Base-by-base conservation (phyloP, 2,797 vertebrate genomes). In the Chloroceryle amazona region DNA sequence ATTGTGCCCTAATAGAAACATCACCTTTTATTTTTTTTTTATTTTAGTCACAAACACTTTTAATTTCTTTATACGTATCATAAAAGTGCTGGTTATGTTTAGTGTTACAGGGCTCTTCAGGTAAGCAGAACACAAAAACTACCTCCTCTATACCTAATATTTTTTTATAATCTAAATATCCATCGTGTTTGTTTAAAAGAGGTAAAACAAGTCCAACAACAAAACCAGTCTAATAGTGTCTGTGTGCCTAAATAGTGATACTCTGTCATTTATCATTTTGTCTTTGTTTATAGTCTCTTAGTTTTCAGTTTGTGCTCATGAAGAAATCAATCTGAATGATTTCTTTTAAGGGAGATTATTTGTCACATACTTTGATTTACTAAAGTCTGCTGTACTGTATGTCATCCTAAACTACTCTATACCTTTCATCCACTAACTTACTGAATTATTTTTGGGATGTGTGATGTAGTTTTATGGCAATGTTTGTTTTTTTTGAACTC, bases 311-410 rank as follows among this genome's bases (percentile, higher is more conserved):
- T 90, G 60, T 72, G 87, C 70, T 88, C 41, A 62, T 75, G 78
- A 95, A 94, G 90, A 91, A 96, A 89, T 80, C 81, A 79, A 76
- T 93, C 76, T 78, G 81, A 95, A 79, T 93, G 63, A 86, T 92
- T 94, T 97, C 85, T 96, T 96, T 90, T 70, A 95, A 92, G 94
- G 68, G 72, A 90, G 57, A 51, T 93, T 94, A 79, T 68, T 70
- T 93, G 73, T 73, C 65, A 66, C 18, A 22, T 66, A 65, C 28
- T 84, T 94, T 78, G 86, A 85, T 97, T 96, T 57, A 51, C 60
- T 93, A 19, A 85, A 90, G 81, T 71, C 49, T 83, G 61, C 80
- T 79, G n/a, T 78, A n/a, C 79, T 47, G 23, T 92, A 66, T 28
- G 33, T 90, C 42, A 81, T 86, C 81, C 79, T 88, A 74, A 96